These are phyloP conservation scores for Lagodon rhomboides DNA, from an alignment of 2,797 vertebrate genomes.

Conservation along the genomic window DNA sequence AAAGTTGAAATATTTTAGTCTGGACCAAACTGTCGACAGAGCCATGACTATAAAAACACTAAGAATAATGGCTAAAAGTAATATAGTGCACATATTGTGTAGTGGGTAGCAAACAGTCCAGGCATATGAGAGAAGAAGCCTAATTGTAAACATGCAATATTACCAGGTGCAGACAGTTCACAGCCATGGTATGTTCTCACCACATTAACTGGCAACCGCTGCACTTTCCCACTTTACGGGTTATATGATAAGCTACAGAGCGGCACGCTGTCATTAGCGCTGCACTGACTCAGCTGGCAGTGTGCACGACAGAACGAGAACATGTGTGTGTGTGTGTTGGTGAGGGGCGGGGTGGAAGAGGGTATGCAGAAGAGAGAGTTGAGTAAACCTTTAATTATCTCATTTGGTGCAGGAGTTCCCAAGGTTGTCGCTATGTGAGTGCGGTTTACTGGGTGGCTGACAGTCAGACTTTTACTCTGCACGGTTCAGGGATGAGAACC, in stretches of 20 bases:
- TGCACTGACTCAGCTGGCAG: slow-evolving; percentile 47
- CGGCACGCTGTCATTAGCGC: slow-evolving; percentile 68
- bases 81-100: background rate
- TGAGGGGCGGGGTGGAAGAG: background rate
- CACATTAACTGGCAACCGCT: slow-evolving; percentile 44
- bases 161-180: slow-evolving; percentile 48
- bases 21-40: background rate
- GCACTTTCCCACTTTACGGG: slow-evolving; percentile 56
- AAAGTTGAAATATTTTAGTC: background rate
- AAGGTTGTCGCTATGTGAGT: slow-evolving; percentile 52
- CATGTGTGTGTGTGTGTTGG: slow-evolving; percentile 32
- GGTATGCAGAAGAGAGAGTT: slow-evolving; percentile 33
- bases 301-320: slow-evolving; percentile 22
- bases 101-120: background rate
- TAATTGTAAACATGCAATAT: slow-evolving; percentile 25
- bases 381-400: slow-evolving; percentile 74
- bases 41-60: background rate
- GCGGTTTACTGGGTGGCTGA: slow-evolving; percentile 51
- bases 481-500: slow-evolving; percentile 19
- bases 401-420: slow-evolving; percentile 63
- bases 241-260: slow-evolving; percentile 63
- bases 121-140: background rate
- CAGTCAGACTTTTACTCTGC: slow-evolving; percentile 20
- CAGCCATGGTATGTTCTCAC: slow-evolving; percentile 20
- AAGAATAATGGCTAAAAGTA: too few relatives aligned